Conservation (phyloP, 2,888 invertebrate genomes). For the Metellina segmentata region DNA sequence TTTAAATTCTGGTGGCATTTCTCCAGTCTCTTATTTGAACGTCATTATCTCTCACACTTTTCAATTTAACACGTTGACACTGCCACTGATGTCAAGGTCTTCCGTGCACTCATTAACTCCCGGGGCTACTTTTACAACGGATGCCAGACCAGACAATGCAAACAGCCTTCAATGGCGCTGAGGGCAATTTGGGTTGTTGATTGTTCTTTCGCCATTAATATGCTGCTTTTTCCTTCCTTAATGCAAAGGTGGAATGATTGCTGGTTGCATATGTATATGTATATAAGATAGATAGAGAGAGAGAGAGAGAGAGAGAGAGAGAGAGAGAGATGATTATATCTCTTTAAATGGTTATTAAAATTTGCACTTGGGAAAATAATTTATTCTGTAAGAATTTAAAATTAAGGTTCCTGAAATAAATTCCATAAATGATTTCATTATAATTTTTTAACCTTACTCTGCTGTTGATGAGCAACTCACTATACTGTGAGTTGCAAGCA, state of each 20-base stretch:
- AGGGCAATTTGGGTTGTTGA: neutral
- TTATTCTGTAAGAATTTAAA: too few relatives aligned
- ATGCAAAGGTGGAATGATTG: neutral
- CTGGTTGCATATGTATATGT: neutral
- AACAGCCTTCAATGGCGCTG: neutral
- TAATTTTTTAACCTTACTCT: too few relatives aligned
- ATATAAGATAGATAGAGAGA: too few relatives aligned
- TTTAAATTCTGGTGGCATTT: too few relatives aligned
- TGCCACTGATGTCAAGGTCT: conserved; percentile 27
- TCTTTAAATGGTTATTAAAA: too few relatives aligned
- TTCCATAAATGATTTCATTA: too few relatives aligned
- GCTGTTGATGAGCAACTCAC: too few relatives aligned
- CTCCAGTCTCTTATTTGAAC: neutral
- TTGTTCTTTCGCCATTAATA: neutral
- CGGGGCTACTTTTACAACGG: neutral
- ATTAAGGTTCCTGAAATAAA: too few relatives aligned
- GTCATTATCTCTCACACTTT: conserved; percentile 15
- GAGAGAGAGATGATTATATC: too few relatives aligned
- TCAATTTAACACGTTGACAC: neutral
- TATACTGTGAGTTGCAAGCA: too few relatives aligned
- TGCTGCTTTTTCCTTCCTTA: neutral
- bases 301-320: too few relatives aligned
- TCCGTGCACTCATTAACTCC: neutral
- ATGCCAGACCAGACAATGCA: conserved; percentile 4
- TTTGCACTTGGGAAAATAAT: too few relatives aligned